Base-by-base conservation (phyloP, 1,140 invertebrate genomes). In the Magallana angulata region DNA sequence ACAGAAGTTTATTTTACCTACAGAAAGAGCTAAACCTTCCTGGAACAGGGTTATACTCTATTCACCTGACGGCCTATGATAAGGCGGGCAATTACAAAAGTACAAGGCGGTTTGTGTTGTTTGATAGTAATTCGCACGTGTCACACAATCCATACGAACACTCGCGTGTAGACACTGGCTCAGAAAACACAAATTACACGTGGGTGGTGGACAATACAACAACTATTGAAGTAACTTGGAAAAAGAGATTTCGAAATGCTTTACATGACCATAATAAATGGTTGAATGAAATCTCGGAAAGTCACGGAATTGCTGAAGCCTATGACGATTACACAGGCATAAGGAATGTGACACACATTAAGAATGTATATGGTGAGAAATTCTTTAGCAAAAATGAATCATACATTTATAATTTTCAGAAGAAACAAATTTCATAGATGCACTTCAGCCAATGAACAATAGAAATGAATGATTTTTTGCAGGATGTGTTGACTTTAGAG, bases 241-340 rank as follows among this genome's bases (percentile, higher is more conserved):
- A 58, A 0, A 85, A 87, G 24, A 87, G 85, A 64, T 91, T 88
- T 82, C 81, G 80, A 58, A 91, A 91, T 64, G 16, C 58, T 12
- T 14, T 82, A 11, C 90, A 91, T 56, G 30, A 88, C 16, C 60
- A 64, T 76, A 59, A 90, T 56, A 64, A 87, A 36, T 89, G 89
- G 87, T 85, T 91, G 59, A 81, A 86, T 48, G 59, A 60, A 14
- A 85, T 91, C 11, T 87, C 76, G 68, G n/a, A 68, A 7, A 59
- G 11, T n/a, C 11, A 4, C 14, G 4, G 18, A 14, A 88, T 84
- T 18, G 81, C 80, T 30, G 16, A 58, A 12, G 60, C 83, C 0
- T 91, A 90, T 68, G 91, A 91, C 85, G 91, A 91, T 82, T 71
- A 85, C 18, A 85, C 86, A 30, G 91, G 91, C 1, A 80, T 81